Evolutionary conservation across 2,888 invertebrate genomes (phyloP), one percentile per base, ranked within the genome.

Genomic region (Drosophila conformis): DNA sequence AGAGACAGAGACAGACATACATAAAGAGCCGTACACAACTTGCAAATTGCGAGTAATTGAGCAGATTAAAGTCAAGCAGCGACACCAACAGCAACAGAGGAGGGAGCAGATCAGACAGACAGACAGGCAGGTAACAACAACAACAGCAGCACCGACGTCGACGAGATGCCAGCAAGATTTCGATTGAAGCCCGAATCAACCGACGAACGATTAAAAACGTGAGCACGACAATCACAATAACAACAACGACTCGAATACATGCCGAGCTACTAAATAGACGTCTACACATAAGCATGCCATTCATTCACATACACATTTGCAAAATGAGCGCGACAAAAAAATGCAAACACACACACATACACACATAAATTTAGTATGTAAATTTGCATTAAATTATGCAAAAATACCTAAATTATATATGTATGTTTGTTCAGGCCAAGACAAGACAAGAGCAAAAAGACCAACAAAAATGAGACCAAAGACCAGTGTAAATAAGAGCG

Each of bases 31-130:
- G 69, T 68, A 77, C 76, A 82, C 68, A 69, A 90, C 77, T 87
- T 90, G 87, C 90, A 91, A 91, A 91, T 89, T 90, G 87, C 83
- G 84, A 88, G 89, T 90, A 91, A 90, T 89, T 89, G 91, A 88
- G 89, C 82, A 89, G 89, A 89, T 89, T 91, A 90, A 90, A 89
- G 90, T 83, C 89, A 82, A 86, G 90, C 87, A 80, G 74, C 77
- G 69, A 65, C 68, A 67, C 57, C 60, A 46, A 69, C 70, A 68
- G 68, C 53, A 48, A 61, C 61, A 56, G 70, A 33, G 56, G 74
- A 60, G 69, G 65, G 66, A 48, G 68, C 54, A 63, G 56, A 66
- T 57, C 54, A 60, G 69, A 59, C 64, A 65, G 67, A 54, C 65
- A 66, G 69, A 58, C 73, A 63, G 60, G 31, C 66, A 65, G 58